Percentiles rank a stretch among this genome's conserved stretches.
These are phyloP conservation scores for Brassicogethes aeneus DNA, from an alignment of 2,888 invertebrate species.

Conservation along the genomic window DNA sequence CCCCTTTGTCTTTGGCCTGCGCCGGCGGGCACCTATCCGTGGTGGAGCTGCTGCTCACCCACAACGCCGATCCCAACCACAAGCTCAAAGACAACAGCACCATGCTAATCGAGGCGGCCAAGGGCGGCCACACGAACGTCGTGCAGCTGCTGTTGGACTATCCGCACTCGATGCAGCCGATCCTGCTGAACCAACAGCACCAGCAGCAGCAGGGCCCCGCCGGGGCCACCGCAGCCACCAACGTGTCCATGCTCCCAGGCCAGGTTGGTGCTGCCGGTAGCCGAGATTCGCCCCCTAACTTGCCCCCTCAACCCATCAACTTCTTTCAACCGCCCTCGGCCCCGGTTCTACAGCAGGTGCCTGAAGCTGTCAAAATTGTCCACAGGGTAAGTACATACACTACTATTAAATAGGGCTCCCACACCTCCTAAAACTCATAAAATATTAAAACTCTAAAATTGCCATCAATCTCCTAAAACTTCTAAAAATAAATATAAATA, in stretches of 20 bases:
- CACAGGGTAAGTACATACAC: too few species aligned
- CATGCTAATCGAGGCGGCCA: conserved; percentile 97
- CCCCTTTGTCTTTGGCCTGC: conserved; percentile 91
- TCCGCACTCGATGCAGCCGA: conserved; percentile 78
- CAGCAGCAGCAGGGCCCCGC: conserved; percentile 26
- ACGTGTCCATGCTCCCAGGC: conserved; percentile 35
- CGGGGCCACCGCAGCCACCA: conserved; percentile 32
- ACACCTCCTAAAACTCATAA: too few species aligned
- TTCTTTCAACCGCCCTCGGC: conserved; percentile 39
- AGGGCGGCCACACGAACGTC: conserved; percentile 93
- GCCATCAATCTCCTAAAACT: too few species aligned
- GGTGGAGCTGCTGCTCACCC: conserved; percentile 83
- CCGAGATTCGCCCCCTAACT: conserved; percentile 35
- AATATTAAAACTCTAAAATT: too few species aligned
- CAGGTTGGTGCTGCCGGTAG: conserved; percentile 33
- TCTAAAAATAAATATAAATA: too few species aligned
- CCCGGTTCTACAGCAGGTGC: conserved; percentile 49
- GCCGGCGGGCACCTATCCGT: conserved; percentile 92
- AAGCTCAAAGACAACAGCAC: conserved; percentile 98
- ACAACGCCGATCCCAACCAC: conserved; percentile 92
- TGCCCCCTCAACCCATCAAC: conserved; percentile 34
- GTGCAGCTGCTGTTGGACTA: conserved; percentile 92
- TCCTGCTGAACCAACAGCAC: conserved; percentile 54
- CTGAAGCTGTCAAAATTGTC: conserved; percentile 49
- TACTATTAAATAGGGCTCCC: too few species aligned